phyloP scores from a whole-genome alignment of 2,888 invertebrate species.

The Orthosia gracilis region DNA sequence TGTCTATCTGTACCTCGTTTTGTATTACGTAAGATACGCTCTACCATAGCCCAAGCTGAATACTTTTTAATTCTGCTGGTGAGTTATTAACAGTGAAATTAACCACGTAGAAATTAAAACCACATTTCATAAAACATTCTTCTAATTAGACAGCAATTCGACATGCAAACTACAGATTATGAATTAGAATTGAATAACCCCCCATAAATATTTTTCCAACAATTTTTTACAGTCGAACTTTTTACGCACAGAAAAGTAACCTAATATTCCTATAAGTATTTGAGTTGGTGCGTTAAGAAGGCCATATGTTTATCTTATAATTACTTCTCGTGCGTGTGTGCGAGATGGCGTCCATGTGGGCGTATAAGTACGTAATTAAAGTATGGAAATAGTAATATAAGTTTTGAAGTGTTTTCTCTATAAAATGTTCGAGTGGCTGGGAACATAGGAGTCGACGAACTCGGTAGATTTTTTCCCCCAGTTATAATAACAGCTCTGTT shows the following conservation, averaged over 20 bases:
- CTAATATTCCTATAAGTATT: constrained; percentile 78
- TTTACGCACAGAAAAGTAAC: constrained; percentile 78
- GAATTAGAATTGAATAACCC: constrained; percentile 52
- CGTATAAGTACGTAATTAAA: constrained; percentile 87
- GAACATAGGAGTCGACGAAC: constrained; percentile 87
- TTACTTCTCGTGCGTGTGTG: constrained; percentile 76
- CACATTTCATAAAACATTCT: constrained; percentile 44
- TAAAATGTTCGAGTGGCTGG: constrained; percentile 89
- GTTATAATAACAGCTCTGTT: constrained; percentile 87
- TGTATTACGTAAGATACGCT: constrained; percentile 28
- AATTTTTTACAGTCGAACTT: constrained; percentile 52
- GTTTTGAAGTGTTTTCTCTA: constrained; percentile 91
- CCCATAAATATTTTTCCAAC: constrained; percentile 42
- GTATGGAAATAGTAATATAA: constrained; percentile 90
- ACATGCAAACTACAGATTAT: constrained; percentile 51
- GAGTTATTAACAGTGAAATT: constrained; percentile 23
- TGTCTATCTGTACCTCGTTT: constrained; percentile 32
- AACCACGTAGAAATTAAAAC: constrained; percentile 37
- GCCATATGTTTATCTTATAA: constrained; percentile 88
- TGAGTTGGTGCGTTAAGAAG: constrained; percentile 77
- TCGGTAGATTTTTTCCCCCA: constrained; percentile 80
- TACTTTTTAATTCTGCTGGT: constrained; percentile 7
- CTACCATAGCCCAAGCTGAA: background rate
- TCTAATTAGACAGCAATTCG: constrained; percentile 42
- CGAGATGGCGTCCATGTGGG: constrained; percentile 77